Base-by-base conservation (phyloP, 2,888 invertebrate species). In the Stramonita haemastoma region DNA sequence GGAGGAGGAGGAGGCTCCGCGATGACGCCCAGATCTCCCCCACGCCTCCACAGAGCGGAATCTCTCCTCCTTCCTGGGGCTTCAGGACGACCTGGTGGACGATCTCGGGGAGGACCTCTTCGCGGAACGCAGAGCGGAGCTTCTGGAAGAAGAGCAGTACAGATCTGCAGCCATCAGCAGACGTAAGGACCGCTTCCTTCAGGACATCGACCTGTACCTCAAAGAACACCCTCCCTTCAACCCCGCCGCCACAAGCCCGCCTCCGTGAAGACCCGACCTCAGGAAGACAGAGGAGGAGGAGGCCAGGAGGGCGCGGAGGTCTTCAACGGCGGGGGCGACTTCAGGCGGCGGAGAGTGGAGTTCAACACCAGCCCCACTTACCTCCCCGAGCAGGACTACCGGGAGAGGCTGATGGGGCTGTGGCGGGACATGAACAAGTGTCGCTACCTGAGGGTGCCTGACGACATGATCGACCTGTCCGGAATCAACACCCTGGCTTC, bases 361-460 rank as follows among this genome's bases (percentile, higher is more conserved):
- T 88, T 90, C 46, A 92, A 93, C 73, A 36, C 79, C 22, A 90
- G 85, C 19, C 92, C 93, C 32, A 93, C 94, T 13, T 93, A 92
- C 86, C 90, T 92, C 29, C 92, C 93, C 1, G 94, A 93, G 87
- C 92, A 92, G 56, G 93, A 92, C 56, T 94, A 95, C 81, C 91
- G 91, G 73, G 89, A 93, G 66, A 90, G 92, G 56, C 90, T 93
- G 13, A 88, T 91, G 56, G 91, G 93, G 22, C 90, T 94, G 26
- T 95, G 95, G 95, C 93, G 94, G 89, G 94, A 94, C 84, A 92
- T 95, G 92, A 94, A 94, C 85, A 94, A 95, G 89, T 94, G 94
- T 87, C 92, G 95, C 6, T 95, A 95, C 91, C 90, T 95, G 56
- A 86, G 95, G 6, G 90, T 95, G 11, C 92, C 94, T 5, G 94